phyloP scores from a whole-genome alignment of 2,888 invertebrate genomes.

The Chironomus tentans region DNA sequence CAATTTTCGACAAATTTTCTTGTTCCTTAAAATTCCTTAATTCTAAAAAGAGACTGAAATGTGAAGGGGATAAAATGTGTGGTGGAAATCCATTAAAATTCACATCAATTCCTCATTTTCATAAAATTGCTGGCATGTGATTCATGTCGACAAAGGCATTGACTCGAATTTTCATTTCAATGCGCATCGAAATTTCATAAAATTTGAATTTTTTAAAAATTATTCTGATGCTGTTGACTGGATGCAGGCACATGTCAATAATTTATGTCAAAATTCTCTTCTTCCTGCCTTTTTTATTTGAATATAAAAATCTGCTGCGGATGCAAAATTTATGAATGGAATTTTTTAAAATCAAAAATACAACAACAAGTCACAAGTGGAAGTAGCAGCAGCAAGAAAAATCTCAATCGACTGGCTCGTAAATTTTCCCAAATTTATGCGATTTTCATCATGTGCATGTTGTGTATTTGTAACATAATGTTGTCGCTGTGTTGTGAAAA shows the following conservation, averaged over 20 bases:
- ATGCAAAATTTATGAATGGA: not conserved
- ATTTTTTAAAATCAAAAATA: not conserved
- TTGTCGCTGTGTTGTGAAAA: no score
- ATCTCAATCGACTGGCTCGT: not conserved
- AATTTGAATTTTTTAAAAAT: no score
- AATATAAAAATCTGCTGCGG: not conserved
- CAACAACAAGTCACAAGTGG: not conserved
- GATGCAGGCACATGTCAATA: not conserved
- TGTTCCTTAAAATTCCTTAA: no score
- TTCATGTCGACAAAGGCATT: not conserved
- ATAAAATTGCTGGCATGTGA: not conserved
- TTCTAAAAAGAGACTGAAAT: no score
- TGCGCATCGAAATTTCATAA: no score
- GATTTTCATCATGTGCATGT: not conserved
- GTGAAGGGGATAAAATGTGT: not conserved
- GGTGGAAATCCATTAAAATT: not conserved
- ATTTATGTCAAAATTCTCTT: no score
- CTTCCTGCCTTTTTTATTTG: not conserved
- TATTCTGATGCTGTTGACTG: not conserved
- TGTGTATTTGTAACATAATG: not conserved
- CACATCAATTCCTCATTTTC: not conserved
- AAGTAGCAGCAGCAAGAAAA: not conserved
- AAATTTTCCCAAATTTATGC: not conserved
- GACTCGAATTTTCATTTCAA: no score
- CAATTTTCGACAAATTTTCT: not conserved